Base-by-base conservation (phyloP, 2,888 invertebrate species). In the Drosophila siamana region DNA sequence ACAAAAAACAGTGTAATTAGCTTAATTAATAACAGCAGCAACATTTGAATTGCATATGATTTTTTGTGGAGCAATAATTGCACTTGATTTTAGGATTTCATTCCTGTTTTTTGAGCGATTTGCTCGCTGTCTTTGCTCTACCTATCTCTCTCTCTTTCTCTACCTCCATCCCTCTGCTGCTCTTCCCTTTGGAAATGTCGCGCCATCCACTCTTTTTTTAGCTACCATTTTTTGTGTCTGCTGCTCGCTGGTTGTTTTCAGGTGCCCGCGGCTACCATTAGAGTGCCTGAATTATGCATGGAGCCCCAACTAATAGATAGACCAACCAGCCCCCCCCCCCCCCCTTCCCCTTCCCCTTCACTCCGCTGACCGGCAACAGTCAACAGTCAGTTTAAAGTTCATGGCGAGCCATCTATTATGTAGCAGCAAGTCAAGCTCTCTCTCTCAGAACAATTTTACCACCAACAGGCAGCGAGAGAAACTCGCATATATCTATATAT, bases 221-320 rank as follows among this genome's bases (percentile, higher is more conserved):
- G 44, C 33, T 44, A 15, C 11, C 30, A 11, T 22, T 26, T 54
- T 61, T 8, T 44, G n/a, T 38, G 11, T 47, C 16, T 30, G 47
- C 40, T 40, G 52, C 30, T 30, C 38, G 9, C 48, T 40, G 9
- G 8, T 13, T 30, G 43, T 30, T 52, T 43, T 44, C 55, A 33
- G 28, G 3, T 33, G 62, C 51, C 44, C 56, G 70, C 60, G 71
- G 61, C 59, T 22, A 48, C 63, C 67, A 70, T 67, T 71, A 71
- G 67, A 74, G 51, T 47, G 26, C 33, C 44, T 77, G 55, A 75
- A 79, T 75, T 62, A 77, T 79, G 67, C 63, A 75, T 64, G 41
- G 47, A 16, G 11, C 19, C 38, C 44, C 46, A 36, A 52, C 65
- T 74, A 76, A 78, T 78, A 75, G 69, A 69, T 67, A 65, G 69